Evolutionary conservation across 2,888 invertebrate species (phyloP).

Genomic region (Spilosoma lubricipeda): DNA sequence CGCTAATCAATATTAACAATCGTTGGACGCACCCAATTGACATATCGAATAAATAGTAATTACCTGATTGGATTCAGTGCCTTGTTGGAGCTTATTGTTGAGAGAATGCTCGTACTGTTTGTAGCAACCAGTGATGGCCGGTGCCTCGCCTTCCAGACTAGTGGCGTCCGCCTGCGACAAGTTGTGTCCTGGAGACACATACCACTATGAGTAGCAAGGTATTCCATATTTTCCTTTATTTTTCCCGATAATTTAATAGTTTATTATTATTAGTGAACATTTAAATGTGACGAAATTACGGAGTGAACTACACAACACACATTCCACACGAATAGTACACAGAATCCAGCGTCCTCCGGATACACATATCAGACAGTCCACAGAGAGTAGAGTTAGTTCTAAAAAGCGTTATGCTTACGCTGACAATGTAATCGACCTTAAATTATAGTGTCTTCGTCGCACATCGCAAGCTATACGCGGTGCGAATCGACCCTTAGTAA

Average conservation of each 20-base stretch:
- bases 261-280: slow-evolving; percentile 60
- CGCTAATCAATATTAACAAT: slow-evolving; percentile 27
- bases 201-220: slow-evolving; percentile 82
- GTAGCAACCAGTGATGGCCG: slow-evolving; percentile 92
- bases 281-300: slow-evolving; percentile 74
- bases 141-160: slow-evolving; percentile 92
- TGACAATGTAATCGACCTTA: slow-evolving; percentile 85
- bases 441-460: slow-evolving; percentile 83
- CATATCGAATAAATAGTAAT: slow-evolving; percentile 23
- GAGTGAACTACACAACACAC: slow-evolving; percentile 84
- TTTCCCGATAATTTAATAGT: slow-evolving; percentile 58
- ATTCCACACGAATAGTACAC: slow-evolving; percentile 82
- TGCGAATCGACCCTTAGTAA: slow-evolving; percentile 81
- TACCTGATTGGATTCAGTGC: slow-evolving; percentile 77
- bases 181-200: slow-evolving; percentile 93
- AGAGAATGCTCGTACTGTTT: slow-evolving; percentile 91
- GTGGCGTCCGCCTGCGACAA: slow-evolving; percentile 95
- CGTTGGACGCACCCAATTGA: slow-evolving; percentile 62
- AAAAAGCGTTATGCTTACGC: slow-evolving; percentile 86
- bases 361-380: slow-evolving; percentile 82
- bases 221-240: slow-evolving; percentile 64
- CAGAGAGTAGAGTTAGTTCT: slow-evolving; percentile 78
- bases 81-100: slow-evolving; percentile 74
- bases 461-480: slow-evolving; percentile 85
- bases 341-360: slow-evolving; percentile 83